Percentiles rank a stretch among this genome's conserved stretches.
Conservation (phyloP, 2,113 vertebrate genomes). For the Pantherophis guttatus region DNA sequence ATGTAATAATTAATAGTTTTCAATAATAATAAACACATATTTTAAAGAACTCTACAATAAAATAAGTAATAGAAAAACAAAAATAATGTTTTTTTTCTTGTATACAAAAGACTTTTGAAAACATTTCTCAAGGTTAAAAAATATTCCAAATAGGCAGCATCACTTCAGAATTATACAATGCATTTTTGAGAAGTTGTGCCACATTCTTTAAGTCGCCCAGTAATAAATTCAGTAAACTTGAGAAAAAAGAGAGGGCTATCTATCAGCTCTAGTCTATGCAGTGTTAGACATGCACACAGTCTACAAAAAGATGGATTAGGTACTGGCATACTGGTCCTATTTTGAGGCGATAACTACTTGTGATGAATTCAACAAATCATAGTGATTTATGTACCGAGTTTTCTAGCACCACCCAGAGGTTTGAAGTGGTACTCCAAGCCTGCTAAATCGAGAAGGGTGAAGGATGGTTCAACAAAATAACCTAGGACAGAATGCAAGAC, state of each 20-base stretch:
- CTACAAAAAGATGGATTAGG: constrained; percentile 61
- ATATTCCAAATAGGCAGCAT: not conserved
- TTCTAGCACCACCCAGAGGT: constrained; percentile 82
- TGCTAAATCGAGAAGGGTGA: constrained; percentile 92
- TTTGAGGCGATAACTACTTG: constrained; percentile 60
- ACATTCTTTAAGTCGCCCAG: constrained; percentile 68
- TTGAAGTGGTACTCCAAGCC: constrained; percentile 85
- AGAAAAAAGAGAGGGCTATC: constrained; percentile 57
- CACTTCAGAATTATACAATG: not conserved
- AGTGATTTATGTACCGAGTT: constrained; percentile 78
- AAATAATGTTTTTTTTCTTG: not conserved
- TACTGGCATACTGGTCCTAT: constrained; percentile 50
- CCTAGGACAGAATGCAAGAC: constrained; percentile 81
- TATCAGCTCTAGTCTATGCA: constrained; percentile 63
- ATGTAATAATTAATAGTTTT: not conserved
- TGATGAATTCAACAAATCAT: constrained; percentile 62
- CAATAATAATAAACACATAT: not conserved
- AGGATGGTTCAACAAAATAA: constrained; percentile 92
- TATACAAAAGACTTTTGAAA: not conserved
- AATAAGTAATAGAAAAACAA: not conserved
- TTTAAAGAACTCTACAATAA: not conserved
- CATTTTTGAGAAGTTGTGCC: constrained; percentile 54
- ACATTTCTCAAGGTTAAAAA: not conserved
- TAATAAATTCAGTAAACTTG: constrained; percentile 45
- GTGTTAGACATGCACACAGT: constrained; percentile 64